Base-by-base conservation (phyloP, 2,113 vertebrate genomes). In the Phyllopteryx taeniolatus region DNA sequence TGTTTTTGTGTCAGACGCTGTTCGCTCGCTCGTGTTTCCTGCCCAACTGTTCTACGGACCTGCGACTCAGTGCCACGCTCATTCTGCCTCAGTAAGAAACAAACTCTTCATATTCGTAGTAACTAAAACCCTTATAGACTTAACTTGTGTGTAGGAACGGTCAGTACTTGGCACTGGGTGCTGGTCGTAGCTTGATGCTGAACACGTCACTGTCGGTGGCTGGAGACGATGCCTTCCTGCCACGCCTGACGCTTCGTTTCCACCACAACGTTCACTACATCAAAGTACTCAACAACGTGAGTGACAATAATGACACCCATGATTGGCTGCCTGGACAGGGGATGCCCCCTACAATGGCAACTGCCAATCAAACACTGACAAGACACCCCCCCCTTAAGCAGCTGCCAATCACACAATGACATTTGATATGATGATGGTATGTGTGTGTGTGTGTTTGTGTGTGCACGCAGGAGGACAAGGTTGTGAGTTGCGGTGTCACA, bases 171-270 rank as follows among this genome's bases (percentile, higher is more conserved):
- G 88, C 93, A n/a, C 88, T 96, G 82, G 96, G 96, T 74, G 93
- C 91, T 8, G 88, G 86, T 72, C 94, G 95, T 86, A 95, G 89
- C 2, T 75, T 98, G 66, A 79, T 91, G 85, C 69, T 99, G 78
- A 96, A 95, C 9, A 27, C 95, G 47, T 91, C 89, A 0, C 70
- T 98, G 42, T 78, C 87, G 78, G 98, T 98, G 74, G 87, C 80
- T 13, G 98, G 98, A 70, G 96, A 98, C 13, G 95, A 98, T 22
- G 96, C 96, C 0, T 98, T 96, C 72, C 93, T 95, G 69, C 94
- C 96, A 0, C 83, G 88, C 33, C 89, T 99, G 59, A 91, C 85
- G 10, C 76, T 98, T 73, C 83, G 70, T 0, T 93, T 98, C 49
- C 96, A 96, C 22, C 85, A 82, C 67, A 93, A 93, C 69, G 90